Base-by-base conservation (phyloP, 1,140 invertebrate species). In the Ectropis grisescens region DNA sequence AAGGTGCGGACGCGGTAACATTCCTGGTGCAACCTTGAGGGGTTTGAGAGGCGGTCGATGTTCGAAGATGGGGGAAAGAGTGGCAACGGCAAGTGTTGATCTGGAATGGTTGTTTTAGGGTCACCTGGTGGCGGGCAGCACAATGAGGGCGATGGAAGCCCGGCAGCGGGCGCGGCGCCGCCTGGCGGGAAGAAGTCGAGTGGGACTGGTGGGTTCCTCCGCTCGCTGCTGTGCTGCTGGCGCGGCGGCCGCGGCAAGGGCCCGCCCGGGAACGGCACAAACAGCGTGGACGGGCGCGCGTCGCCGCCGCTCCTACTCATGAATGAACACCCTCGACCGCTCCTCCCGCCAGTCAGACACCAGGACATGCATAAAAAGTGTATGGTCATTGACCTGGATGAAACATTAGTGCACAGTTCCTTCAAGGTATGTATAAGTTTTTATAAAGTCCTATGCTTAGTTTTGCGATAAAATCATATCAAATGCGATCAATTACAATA, bases 361-460 rank as follows among this genome's bases (percentile, higher is more conserved):
- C 90, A 93, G 80, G 96, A 99, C 82, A 91, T 92, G 86, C 92
- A 96, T 84, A 98, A 97, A 84, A 98, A 98, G 82, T 99, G 98
- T 87, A 95, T 99, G 91, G 96, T 99, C 58, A 99, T 99, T 78
- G 98, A 99, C 87, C 87, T 99, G 61, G 98, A 99, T 84, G 98
- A 99, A 85, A 99, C 98, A 22, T 87, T 99, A 81, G 98, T 99
- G 62, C 98, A 99, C 87, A 98, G 96, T 86, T 99, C 97, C 62
- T 99, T 99, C 87, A 99, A 98, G 89, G 95, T 97, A 84, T 84
- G 83, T 71, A 26, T n/a, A 22, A n/a, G n/a, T n/a, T n/a, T n/a
- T n/a, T n/a, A n/a, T n/a, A n/a, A n/a, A n/a, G n/a, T n/a, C n/a
- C n/a, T n/a, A n/a, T n/a, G n/a, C n/a, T n/a, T n/a, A n/a, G n/a